Evolutionary conservation across 2,888 invertebrate species (phyloP).

Genomic region (Timandra comae): DNA sequence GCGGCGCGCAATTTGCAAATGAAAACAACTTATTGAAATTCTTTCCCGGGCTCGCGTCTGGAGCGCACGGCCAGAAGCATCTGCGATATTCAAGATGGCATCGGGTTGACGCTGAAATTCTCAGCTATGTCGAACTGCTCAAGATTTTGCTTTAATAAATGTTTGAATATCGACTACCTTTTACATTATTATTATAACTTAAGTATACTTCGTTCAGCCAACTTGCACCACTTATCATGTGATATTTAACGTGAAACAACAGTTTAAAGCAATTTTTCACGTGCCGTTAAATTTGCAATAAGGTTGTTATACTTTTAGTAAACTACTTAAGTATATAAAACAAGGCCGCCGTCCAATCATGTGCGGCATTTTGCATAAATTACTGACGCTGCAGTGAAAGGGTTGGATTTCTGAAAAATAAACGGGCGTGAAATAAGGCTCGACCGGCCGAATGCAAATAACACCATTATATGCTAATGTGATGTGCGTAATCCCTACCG

Average conservation of each 20-base stretch:
- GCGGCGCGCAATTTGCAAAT: constrained; percentile 73
- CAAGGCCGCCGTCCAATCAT: constrained; percentile 53
- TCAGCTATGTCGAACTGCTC: constrained; percentile 12
- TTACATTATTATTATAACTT: too few relatives aligned
- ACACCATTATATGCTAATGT: constrained; percentile 71
- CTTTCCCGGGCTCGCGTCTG: constrained; percentile 54
- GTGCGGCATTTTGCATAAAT: constrained; percentile 69
- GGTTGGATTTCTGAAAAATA: constrained; percentile 64
- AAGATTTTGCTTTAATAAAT: constrained; percentile 12
- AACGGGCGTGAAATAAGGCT: constrained; percentile 59
- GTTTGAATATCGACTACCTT: constrained; percentile 7
- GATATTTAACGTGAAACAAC: constrained; percentile 1
- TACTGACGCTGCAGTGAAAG: constrained; percentile 50
- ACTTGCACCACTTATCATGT: not conserved
- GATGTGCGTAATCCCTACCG: constrained; percentile 60
- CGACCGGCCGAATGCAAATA: constrained; percentile 61
- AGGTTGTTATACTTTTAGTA: constrained; percentile 28
- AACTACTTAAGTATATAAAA: constrained; percentile 40
- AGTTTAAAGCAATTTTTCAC: constrained; percentile 3
- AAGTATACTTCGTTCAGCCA: too few relatives aligned
- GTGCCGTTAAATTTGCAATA: constrained; percentile 14
- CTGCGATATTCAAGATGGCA: constrained; percentile 48
- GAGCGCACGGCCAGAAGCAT: constrained; percentile 35
- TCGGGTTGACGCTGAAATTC: constrained; percentile 35
- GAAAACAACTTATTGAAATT: constrained; percentile 77